These are phyloP conservation scores for Leptodactylus fuscus DNA, from an alignment of 2,113 vertebrate genomes.

Conservation along the genomic window DNA sequence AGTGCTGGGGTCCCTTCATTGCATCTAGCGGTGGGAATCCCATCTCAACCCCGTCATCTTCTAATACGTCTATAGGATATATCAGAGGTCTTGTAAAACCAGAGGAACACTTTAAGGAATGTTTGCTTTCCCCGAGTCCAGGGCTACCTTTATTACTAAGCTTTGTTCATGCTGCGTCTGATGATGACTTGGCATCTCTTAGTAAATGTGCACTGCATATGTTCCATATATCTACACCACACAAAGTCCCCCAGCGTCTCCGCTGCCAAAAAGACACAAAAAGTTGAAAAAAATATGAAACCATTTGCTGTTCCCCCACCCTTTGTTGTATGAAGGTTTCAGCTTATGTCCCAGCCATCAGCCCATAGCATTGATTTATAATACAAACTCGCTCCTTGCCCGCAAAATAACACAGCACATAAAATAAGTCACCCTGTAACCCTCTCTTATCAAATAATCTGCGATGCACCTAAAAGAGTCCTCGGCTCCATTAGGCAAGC, in stretches of 20 bases:
- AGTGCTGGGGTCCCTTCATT: no score
- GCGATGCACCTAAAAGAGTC: conserved; percentile 67
- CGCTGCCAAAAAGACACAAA: neutral
- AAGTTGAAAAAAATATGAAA: neutral
- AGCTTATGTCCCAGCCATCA: neutral
- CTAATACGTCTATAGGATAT: neutral
- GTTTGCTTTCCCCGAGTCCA: neutral
- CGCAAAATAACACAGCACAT: neutral
- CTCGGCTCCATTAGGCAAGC: conserved; percentile 67
- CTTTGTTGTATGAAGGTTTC: neutral
- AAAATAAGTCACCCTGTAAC: conserved; percentile 72
- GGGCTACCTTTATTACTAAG: neutral
- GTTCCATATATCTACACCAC: neutral
- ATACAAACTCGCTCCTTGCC: neutral
- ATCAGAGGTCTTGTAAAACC: neutral
- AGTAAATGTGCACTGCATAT: neutral
- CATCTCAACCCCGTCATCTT: neutral
- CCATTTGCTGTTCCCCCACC: neutral
- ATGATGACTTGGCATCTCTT: neutral
- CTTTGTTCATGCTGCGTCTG: neutral
- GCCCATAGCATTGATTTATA: neutral
- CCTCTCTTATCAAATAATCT: conserved; percentile 75
- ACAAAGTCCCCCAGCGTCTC: neutral
- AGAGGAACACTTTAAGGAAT: neutral
- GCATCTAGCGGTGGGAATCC: neutral